Conservation (phyloP, 2,797 vertebrate genomes). For the Cuniculus paca region DNA sequence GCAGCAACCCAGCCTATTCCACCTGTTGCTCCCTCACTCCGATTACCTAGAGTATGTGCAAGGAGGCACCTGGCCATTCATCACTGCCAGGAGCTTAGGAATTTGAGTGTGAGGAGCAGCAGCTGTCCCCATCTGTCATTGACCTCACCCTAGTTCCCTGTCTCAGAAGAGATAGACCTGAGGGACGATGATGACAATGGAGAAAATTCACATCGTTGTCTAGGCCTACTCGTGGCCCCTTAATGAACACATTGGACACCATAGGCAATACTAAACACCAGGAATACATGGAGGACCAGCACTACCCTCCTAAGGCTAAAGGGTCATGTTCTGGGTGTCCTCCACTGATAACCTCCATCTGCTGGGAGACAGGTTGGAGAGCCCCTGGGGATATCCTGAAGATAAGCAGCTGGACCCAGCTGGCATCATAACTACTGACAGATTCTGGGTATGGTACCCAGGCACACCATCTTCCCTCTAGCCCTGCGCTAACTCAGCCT, state of each 20-base stretch:
- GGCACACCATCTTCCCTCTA: neutral
- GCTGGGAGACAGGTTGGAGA: neutral
- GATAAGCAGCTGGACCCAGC: constrained; percentile 1
- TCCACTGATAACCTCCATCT: constrained; percentile 35
- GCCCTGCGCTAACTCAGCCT: neutral
- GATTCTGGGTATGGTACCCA: neutral
- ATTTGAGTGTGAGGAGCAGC: constrained; percentile 51
- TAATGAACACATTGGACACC: neutral
- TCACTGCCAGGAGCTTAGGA: constrained; percentile 62
- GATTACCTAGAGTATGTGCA: constrained; percentile 59
- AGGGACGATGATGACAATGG: neutral
- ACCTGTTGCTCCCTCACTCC: constrained; percentile 55
- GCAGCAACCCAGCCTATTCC: neutral
- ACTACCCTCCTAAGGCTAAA: neutral
- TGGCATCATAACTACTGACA: constrained; percentile 11
- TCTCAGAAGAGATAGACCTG: neutral
- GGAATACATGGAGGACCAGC: neutral
- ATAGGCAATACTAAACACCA: neutral
- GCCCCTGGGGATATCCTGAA: neutral
- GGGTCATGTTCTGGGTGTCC: constrained; percentile 17
- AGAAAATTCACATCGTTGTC: constrained; percentile 6
- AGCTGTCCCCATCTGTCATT: constrained; percentile 53
- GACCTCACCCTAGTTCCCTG: constrained; percentile 15
- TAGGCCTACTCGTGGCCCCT: neutral
- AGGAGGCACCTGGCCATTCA: constrained; percentile 28